Conservation (phyloP, 2,888 invertebrate species). For the Agrilus mali region DNA sequence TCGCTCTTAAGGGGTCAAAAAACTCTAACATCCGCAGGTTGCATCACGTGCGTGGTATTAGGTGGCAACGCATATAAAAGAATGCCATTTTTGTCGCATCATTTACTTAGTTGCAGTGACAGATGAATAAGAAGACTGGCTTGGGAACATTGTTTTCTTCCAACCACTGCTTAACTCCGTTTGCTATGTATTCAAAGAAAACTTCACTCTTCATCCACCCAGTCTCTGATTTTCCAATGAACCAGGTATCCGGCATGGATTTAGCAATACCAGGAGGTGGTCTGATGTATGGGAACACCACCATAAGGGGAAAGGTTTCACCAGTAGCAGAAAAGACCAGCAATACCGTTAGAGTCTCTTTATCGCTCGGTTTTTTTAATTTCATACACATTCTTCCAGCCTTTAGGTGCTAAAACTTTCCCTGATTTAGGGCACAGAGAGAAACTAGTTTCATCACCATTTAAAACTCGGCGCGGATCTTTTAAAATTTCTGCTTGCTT, state of each 20-base stretch:
- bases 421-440: constrained; percentile 18
- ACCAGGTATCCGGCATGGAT: constrained; percentile 16
- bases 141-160: too few relatives aligned
- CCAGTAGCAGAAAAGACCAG: constrained; percentile 16
- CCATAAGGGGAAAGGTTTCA: constrained; percentile 16
- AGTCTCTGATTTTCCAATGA: constrained; percentile 6
- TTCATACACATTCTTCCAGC: constrained; percentile 16
- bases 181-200: too few relatives aligned
- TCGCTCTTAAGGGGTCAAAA: too few relatives aligned
- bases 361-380: constrained; percentile 17
- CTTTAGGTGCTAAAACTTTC: constrained; percentile 19
- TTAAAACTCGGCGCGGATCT: constrained; percentile 17
- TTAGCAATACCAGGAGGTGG: constrained; percentile 17
- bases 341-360: constrained; percentile 20
- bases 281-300: constrained; percentile 15
- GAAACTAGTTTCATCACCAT: constrained; percentile 18
- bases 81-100: too few relatives aligned
- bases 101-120: too few relatives aligned
- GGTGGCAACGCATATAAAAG: too few relatives aligned
- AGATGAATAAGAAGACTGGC: too few relatives aligned
- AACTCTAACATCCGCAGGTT: too few relatives aligned
- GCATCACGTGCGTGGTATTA: too few relatives aligned
- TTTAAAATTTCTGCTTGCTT: constrained; percentile 14
- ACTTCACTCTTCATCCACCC: constrained; percentile 11
- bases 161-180: too few relatives aligned